Conservation (phyloP, 2,797 vertebrate species). For the Uromys caudimaculatus region DNA sequence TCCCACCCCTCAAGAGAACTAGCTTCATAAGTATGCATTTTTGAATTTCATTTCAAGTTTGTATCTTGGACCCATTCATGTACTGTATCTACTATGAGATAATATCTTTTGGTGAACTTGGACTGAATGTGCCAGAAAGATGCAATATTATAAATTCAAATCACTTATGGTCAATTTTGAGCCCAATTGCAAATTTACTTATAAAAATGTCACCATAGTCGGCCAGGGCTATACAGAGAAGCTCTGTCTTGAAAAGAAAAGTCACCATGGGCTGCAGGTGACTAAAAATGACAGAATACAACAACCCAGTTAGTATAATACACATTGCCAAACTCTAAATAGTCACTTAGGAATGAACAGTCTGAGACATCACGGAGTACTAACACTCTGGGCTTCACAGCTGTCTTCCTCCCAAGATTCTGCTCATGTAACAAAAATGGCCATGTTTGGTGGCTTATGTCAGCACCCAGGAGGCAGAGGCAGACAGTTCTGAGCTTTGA, state of each 20-base stretch:
- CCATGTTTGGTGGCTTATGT: not conserved
- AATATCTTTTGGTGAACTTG: not conserved
- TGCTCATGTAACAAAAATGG: not conserved
- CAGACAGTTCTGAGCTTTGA: not conserved
- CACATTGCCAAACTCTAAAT: not conserved
- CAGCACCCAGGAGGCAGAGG: not conserved
- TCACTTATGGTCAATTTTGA: not conserved
- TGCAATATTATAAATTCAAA: conserved; percentile 15
- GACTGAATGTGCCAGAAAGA: conserved; percentile 40
- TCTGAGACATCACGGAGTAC: not conserved
- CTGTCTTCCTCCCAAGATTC: conserved; percentile 18
- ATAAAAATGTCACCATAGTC: conserved; percentile 45
- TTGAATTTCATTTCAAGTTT: not conserved
- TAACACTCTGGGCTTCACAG: not conserved
- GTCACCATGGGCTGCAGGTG: not conserved
- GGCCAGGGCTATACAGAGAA: not conserved
- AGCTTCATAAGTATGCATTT: not conserved
- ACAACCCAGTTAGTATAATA: not conserved
- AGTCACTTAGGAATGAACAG: not conserved
- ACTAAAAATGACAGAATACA: conserved; percentile 44
- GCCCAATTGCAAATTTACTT: conserved; percentile 20
- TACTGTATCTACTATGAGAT: conserved; percentile 1
- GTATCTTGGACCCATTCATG: conserved; percentile 41
- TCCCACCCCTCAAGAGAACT: not conserved
- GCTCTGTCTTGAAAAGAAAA: not conserved